phyloP scores from a whole-genome alignment of 2,113 vertebrate species.

The Tapirus terrestris region DNA sequence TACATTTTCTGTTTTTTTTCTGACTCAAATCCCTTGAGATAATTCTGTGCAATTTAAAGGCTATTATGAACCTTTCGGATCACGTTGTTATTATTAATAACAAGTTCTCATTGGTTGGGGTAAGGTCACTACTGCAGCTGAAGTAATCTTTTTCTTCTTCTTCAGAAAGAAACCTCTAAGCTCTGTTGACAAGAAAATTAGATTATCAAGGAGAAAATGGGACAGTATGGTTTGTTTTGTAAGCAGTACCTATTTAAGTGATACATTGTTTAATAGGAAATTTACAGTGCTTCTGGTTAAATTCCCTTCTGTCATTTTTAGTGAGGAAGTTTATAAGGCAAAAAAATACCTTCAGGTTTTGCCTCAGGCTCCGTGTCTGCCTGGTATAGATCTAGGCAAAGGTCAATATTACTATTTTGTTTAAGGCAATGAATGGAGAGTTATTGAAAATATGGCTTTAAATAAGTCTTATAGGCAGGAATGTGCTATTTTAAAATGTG shows the following conservation, averaged over 20 bases:
- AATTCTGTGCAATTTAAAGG: slow-evolving; percentile 50
- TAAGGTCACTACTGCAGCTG: not conserved
- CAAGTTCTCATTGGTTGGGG: not conserved
- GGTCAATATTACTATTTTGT: slow-evolving; percentile 38
- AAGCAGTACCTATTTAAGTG: slow-evolving; percentile 50
- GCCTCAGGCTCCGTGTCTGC: slow-evolving; percentile 23
- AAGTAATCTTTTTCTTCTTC: slow-evolving; percentile 12
- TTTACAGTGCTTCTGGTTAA: not conserved
- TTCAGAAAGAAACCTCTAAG: slow-evolving; percentile 9
- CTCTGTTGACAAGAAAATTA: slow-evolving; percentile 50
- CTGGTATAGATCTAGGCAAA: slow-evolving; percentile 43
- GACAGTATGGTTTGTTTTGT: slow-evolving; percentile 47
- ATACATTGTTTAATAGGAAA: slow-evolving; percentile 37
- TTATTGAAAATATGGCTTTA: slow-evolving; percentile 37
- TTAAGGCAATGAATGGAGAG: slow-evolving; percentile 1
- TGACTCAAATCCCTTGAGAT: slow-evolving; percentile 48
- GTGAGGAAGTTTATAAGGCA: slow-evolving; percentile 53
- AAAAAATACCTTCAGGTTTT: slow-evolving; percentile 61
- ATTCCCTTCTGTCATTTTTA: slow-evolving; percentile 36
- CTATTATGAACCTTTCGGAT: not conserved
- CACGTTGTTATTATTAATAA: slow-evolving; percentile 52
- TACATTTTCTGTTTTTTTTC: not conserved
- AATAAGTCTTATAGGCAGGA: not conserved
- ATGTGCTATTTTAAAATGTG: not conserved
- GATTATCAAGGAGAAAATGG: slow-evolving; percentile 64